Evolutionary conservation across 2,888 invertebrate genomes (phyloP), one percentile per base, ranked within the genome.

Genomic region (Drosophila mimica): DNA sequence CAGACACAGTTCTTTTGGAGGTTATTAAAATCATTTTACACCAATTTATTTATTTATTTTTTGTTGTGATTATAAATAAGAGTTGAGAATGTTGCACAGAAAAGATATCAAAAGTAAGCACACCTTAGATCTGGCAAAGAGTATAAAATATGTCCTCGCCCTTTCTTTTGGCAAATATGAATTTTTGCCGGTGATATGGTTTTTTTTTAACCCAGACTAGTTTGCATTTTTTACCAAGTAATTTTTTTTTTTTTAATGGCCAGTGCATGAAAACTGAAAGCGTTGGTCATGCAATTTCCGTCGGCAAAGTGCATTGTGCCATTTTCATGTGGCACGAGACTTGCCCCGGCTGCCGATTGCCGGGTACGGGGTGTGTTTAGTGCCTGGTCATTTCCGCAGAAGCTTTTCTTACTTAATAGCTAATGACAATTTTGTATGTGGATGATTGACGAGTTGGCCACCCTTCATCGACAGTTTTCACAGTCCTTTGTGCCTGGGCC

Each of bases 201-300:
- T 48, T 53, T 46, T 51, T 48, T 54, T 54, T 6, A 17, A 25
- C 9, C 25, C 11, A 7, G 46, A 46, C 25, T 30, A 58, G 54
- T 57, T 67, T 61, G 64, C 40, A 61, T 70, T 70, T 71, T 64
- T 66, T 56, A 52, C 52, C 60, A 34, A 68, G 48, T 56, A 15
- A 20, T 38, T 38, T 38, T 46, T 61, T 49, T 43, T 49, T 28
- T 59, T 60, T 68, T 60, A 38, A 30, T 66, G 52, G 49, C 17
- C 31, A 40, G 36, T 54, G 67, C 56, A 56, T 56, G 54, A 59
- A 72, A 76, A 76, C 63, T 59, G 65, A 82, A 82, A 82, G 70
- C 80, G 67, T 73, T 74, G 69, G 73, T 75, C 81, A 81, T 82
- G 81, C 80, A 82, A 81, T 76, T 71, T 74, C 79, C 69, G 82